These are phyloP conservation scores for Orussus abietinus DNA, from an alignment of 1,140 invertebrate genomes.

Conservation along the genomic window DNA sequence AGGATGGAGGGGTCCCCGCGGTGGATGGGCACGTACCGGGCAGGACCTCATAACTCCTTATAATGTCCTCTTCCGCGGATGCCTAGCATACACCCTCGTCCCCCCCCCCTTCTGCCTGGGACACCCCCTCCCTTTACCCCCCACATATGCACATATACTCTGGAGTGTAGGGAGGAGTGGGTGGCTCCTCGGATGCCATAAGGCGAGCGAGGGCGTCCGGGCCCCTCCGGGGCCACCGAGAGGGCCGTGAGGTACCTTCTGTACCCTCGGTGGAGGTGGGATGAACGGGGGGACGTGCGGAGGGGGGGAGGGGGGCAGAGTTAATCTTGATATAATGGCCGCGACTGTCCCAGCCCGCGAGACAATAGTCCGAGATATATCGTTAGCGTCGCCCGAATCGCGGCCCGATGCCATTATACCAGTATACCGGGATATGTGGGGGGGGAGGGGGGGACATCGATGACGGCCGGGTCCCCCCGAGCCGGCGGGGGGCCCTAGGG, in stretches of 20 bases:
- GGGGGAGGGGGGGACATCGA: too few species aligned
- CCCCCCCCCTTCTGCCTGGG: conserved; percentile 34
- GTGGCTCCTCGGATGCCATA: conserved; percentile 5
- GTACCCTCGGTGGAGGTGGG: conserved; percentile 37
- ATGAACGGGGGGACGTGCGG: too few species aligned
- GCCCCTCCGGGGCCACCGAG: too few species aligned
- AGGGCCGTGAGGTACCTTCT: too few species aligned
- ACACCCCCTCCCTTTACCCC: conserved; percentile 20
- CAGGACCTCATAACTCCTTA: conserved; percentile 54
- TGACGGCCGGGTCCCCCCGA: conserved; percentile 1
- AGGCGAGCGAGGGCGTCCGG: too few species aligned
- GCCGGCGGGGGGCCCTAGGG: too few species aligned
- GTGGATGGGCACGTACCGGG: conserved; percentile 50
- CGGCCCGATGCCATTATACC: conserved; percentile 45
- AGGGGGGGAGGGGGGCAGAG: too few species aligned
- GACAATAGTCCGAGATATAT: conserved; percentile 54
- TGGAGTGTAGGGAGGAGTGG: conserved; percentile 3
- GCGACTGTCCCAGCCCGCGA: conserved; percentile 50
- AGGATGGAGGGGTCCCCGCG: conserved; percentile 37
- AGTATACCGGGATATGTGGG: too few species aligned
- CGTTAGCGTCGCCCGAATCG: conserved; percentile 44
- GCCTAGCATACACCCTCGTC: conserved; percentile 51
- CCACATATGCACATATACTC: neutral
- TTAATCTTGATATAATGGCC: conserved; percentile 54
- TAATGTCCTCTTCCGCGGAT: conserved; percentile 54